phyloP scores from a whole-genome alignment of 2,888 invertebrate species.

The Zaprionus obscuricornis region DNA sequence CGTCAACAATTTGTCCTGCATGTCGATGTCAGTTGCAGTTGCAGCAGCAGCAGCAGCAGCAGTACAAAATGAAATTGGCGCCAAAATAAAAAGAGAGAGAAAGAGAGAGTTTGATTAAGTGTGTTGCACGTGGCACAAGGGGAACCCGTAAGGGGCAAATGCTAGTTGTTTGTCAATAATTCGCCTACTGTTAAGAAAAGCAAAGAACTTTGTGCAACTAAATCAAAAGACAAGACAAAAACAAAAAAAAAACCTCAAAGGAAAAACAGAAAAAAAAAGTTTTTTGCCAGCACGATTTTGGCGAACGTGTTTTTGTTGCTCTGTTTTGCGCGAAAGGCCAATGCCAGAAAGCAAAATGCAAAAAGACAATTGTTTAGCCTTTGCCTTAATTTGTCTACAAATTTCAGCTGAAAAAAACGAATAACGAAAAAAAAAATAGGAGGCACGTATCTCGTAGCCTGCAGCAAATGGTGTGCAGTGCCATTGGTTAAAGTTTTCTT shows the following conservation, averaged over 20 bases:
- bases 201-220: conserved; percentile 58
- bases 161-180: conserved; percentile 69
- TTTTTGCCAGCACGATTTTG: conserved; percentile 69
- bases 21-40: conserved; percentile 65
- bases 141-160: conserved; percentile 1
- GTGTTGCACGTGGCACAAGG: conserved; percentile 8
- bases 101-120: conserved; percentile 59
- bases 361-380: conserved; percentile 62
- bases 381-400: conserved; percentile 74
- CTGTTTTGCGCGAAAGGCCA: conserved; percentile 39
- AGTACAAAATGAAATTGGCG: conserved; percentile 69
- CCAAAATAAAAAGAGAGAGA: too few species aligned
- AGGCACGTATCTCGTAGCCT: conserved; percentile 45
- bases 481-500: not conserved
- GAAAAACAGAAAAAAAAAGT: conserved; percentile 28
- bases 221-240: conserved; percentile 60
- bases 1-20: conserved; percentile 79
- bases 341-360: conserved; percentile 26
- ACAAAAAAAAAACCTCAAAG: conserved; percentile 27
- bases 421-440: conserved; percentile 21
- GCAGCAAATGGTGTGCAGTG: conserved; percentile 5
- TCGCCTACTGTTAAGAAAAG: conserved; percentile 52
- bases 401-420: conserved; percentile 43
- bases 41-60: not conserved
- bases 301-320: conserved; percentile 62